Conservation (phyloP, 2,113 vertebrate genomes). For the Mirounga angustirostris region DNA sequence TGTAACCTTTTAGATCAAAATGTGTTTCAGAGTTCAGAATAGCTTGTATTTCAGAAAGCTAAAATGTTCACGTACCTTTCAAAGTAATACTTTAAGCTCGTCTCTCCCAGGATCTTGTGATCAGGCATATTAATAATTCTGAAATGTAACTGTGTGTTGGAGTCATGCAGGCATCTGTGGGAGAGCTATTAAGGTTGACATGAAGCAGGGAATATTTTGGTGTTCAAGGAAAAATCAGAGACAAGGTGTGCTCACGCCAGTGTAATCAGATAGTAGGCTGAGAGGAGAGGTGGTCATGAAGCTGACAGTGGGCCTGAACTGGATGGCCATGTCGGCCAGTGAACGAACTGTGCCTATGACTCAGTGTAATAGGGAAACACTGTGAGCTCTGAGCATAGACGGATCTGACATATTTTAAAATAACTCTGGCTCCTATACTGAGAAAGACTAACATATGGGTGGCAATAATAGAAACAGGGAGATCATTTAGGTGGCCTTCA, state of each 20-base stretch:
- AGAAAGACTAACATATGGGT: not conserved
- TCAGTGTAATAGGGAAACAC: not conserved
- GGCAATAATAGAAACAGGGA: not conserved
- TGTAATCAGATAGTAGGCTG: too few species aligned
- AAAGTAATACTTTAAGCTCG: not conserved
- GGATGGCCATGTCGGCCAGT: fast-evolving
- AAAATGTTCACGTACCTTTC: not conserved
- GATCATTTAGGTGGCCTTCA: not conserved
- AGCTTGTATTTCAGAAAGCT: not conserved
- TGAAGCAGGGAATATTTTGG: not conserved
- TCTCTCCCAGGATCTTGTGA: not conserved
- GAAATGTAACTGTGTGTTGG: not conserved
- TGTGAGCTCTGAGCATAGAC: not conserved
- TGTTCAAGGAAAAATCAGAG: not conserved
- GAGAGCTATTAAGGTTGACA: not conserved
- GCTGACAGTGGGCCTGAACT: not conserved
- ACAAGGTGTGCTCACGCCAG: not conserved
- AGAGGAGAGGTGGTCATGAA: not conserved
- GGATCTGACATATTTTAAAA: not conserved
- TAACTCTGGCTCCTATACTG: not conserved
- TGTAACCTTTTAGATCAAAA: not conserved
- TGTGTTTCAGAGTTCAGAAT: not conserved
- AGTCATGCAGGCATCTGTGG: not conserved
- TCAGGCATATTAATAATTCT: not conserved
- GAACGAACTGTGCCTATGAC: not conserved